Evolutionary conservation across 2,888 invertebrate genomes (phyloP), one percentile per base, ranked within the genome.

Genomic region (Gymnocheta viridis): DNA sequence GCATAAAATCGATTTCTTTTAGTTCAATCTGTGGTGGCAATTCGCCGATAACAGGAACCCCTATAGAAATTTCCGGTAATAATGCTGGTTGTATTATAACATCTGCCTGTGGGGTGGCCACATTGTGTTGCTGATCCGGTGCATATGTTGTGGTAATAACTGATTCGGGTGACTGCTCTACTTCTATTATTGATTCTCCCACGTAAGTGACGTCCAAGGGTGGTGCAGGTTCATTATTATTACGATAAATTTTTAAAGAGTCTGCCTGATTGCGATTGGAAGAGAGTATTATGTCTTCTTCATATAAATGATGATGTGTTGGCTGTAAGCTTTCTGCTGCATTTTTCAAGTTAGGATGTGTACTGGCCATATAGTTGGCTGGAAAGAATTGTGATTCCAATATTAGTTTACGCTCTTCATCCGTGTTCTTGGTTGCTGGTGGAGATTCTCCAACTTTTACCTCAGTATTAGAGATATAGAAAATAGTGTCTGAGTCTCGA

Each of bases 381-480:
- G 92, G 92, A 82, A 91, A 91, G 86, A 91, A 92, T 69, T 91
- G 91, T 12, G 88, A 89, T 85, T 91, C 91, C 2, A 91, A 79
- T 72, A 89, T 88, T 0, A 87, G 84, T 66, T 89, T 89, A 32
- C 90, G 89, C 32, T 87, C 86, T 7, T 87, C 86, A 35, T 62
- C 56, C 7, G 70, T 29, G 2, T 88, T 87, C 27, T 88, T 89
- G 6, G 86, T 72, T 0, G 90, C 90, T 49, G 92, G 92, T 17
- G 90, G 81, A 0, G 92, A 91, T 64, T 92, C 92, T 2, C 92
- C 91, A 22, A 92, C 92, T 86, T 92, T 92, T 0, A 92, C 92
- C 85, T 92, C 92, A 0, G 92, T 92, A 70, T 92, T 92, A n/a
- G 92, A 92, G 6, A 92, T 92, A 67, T 92, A 92, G 85, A 92